Base-by-base conservation (phyloP, 2,888 invertebrate genomes). In the Zaprionus obscuricornis region DNA sequence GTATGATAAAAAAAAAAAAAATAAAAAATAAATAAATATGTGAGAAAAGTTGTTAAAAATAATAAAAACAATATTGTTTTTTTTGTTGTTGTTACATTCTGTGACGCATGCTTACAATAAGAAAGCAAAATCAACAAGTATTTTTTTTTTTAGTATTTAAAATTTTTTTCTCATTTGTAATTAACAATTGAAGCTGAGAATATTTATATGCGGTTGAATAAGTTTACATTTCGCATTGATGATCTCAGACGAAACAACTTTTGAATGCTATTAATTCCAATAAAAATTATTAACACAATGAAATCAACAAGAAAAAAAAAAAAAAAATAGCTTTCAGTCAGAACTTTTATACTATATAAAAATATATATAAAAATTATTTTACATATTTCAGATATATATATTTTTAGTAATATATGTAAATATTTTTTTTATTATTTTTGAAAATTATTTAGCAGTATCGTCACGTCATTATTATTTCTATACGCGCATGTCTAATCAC, bases 401-500 rank as follows among this genome's bases (percentile, higher is more conserved):
- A 33, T 37, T n/a, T 7, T n/a, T n/a, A n/a, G 10, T 45, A 24
- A 26, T 26, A 27, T 29, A 39, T 45, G 17, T 7, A 24, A 11
- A 70, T 33, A 50, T 47, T 39, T 27, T 26, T 10, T 24, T 3
- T 29, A 14, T 33, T n/a, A 17, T 18, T 17, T 1, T n/a, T 13
- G 26, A n/a, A n/a, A 22, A 10, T 16, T 49, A 60, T 42, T n/a
- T n/a, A n/a, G n/a, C n/a, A n/a, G n/a, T n/a, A n/a, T n/a, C n/a
- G n/a, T n/a, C 57, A 39, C 58, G 74, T 77, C 59, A 65, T 49
- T 27, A 52, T 43, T 64, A 84, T 70, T 60, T 71, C n/a, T 6
- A 52, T 24, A 34, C 24, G 39, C 20, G 29, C 26, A 31, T 5
- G 36, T 49, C n/a, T 55, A 66, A 74, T 66, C 43, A 43, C 26